Evolutionary conservation across 1,140 invertebrate genomes (phyloP), one percentile per base, ranked within the genome.

Genomic region (Saxidomus purpurata): DNA sequence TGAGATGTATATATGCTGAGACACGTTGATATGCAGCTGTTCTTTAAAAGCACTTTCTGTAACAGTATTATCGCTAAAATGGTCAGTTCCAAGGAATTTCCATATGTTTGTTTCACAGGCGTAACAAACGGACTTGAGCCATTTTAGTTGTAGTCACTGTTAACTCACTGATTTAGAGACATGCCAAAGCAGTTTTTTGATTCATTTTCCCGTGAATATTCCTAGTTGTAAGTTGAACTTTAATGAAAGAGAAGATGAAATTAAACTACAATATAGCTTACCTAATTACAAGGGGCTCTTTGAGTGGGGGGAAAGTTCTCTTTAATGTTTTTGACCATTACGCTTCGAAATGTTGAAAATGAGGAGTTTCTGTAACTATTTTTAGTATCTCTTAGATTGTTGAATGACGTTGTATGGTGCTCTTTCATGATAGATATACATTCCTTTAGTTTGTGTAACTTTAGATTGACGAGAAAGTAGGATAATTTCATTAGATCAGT

Each of bases 51-150:
- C 52, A 55, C 52, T 55, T 55, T 55, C 4, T 43, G 52, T 19
- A n/a, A 67, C 61, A 31, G 61, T 67, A 67, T 67, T 67, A 36
- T 67, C 31, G 61, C 61, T 67, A 67, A 31, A 36, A 31, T 67
- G 25, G 61, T 31, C 25, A 67, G 25, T 11, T 67, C 55, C 22
- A 67, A 31, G 61, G 28, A 36, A 25, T 4, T 67, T 67, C 4
- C 31, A 13, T 67, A 11, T 4, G 28, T 55, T 55, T 47, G 9
- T 55, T 55, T 4, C 13, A 55, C 9, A 13, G 15, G 13, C 8
- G 19, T n/a, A 55, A 13, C 19, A 13, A 22, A n/a, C n/a, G 22
- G 52, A 55, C 52, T 55, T 43, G 4, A n/a, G 52, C 52, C 52
- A 55, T 55, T 55, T n/a, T 55, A 55, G 52, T 19, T 55, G 8